Base-by-base conservation (phyloP, 2,888 invertebrate genomes). In the Ypsolopha scabrella region DNA sequence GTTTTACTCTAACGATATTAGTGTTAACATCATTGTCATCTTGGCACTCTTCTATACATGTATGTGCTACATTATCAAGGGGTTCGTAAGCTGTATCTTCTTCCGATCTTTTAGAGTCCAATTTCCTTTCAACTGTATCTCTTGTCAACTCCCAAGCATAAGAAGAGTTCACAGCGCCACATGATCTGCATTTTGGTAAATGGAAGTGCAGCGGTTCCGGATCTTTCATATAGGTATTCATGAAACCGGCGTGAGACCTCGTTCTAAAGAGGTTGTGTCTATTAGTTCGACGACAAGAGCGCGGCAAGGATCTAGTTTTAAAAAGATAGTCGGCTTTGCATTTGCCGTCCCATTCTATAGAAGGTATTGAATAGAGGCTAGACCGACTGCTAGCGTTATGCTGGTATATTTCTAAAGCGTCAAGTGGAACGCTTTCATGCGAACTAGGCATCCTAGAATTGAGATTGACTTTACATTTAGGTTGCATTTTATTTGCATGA, bases 141-240 rank as follows among this genome's bases (percentile, higher is more conserved):
- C 64, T 72, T 7, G 55, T 53, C 7, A 68, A 44, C 33, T 76
- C 71, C 61, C 70, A 72, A 0, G 67, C 60, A 55, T 75, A 79
- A 0, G 72, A 68, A 7, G 61, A 57, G 38, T 63, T 74, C 0
- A 64, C 60, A 6, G 72, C 61, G 1, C 79, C 75, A 37, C 78
- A 81, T 6, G 76, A 76, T 0, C 60, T 59, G 52, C 75, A 80
- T 50, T 67, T 72, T 0, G 87, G 87, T 1, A 86, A n/a, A 56
- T 87, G 87, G 57, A 71, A 87, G 55, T 87, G 87, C 0, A 41
- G 54, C 0, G 87, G 87, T 39, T 75, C 72, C 0, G 86, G 85
- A 52, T 86, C 70, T 58, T 69, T 76, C 0, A 80, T 62, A 48
- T 66, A 75, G 0, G 77, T 64, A 58, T 85, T 85, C 0, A 85